Percentiles rank a stretch among this genome's conserved stretches.
Conservation (phyloP, 2,888 invertebrate species). For the Myopa tessellatipennis region DNA sequence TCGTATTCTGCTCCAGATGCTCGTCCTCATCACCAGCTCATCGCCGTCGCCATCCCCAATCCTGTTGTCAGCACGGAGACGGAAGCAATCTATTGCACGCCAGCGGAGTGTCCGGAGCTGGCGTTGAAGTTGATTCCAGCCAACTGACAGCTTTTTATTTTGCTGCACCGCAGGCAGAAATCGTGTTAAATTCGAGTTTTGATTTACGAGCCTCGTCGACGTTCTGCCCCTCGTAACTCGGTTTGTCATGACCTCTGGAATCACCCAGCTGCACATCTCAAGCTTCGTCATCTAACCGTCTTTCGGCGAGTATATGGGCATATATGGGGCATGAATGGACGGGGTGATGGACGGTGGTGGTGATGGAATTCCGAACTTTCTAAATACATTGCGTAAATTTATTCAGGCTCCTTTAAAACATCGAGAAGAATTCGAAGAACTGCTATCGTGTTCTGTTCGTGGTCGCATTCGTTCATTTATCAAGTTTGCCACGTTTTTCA, state of each 20-base stretch:
- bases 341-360: too few species aligned
- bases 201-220: conserved; percentile 36
- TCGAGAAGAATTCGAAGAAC: too few species aligned
- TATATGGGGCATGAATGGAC: too few species aligned
- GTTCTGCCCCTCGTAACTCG: too few species aligned
- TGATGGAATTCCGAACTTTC: neutral
- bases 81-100: neutral
- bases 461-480: too few species aligned
- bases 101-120: neutral
- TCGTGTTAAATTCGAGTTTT: conserved; percentile 40
- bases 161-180: conserved; percentile 14
- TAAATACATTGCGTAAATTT: neutral
- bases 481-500: too few species aligned
- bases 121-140: neutral
- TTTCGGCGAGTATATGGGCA: too few species aligned
- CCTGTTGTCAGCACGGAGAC: too few species aligned
- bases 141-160: neutral
- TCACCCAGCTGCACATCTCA: conserved; percentile 42
- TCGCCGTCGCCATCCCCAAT: neutral
- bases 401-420: neutral
- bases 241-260: conserved; percentile 57
- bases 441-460: too few species aligned
- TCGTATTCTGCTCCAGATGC: neutral
- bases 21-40: neutral
- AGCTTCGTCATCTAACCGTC: too few species aligned